These are phyloP conservation scores for Epizoanthus stellaris DNA, from an alignment of 92 coral and sea anemone genomes.

Conservation along the genomic window DNA sequence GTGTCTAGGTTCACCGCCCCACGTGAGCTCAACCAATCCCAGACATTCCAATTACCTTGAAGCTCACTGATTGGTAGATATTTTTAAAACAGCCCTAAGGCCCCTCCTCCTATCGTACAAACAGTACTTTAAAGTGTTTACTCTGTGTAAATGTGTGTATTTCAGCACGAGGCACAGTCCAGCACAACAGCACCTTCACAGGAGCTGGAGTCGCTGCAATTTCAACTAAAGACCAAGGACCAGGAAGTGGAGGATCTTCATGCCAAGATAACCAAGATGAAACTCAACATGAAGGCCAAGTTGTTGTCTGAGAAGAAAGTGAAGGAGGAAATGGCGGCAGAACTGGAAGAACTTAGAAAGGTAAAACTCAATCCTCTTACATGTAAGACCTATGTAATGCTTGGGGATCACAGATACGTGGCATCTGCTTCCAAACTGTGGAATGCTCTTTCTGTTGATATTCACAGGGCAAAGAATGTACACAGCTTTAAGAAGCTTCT, in stretches of 20 bases:
- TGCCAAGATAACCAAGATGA: slow-evolving; percentile 69
- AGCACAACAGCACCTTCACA: slow-evolving; percentile 28
- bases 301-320: slow-evolving; percentile 62
- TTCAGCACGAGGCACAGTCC: slow-evolving; percentile 48
- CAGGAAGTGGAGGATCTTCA: slow-evolving; percentile 71
- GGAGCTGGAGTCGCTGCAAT: slow-evolving; percentile 54
- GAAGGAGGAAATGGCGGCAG: slow-evolving; percentile 63
- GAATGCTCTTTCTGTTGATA: no score
- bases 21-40: no score
- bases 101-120: no score
- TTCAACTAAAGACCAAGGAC: slow-evolving; percentile 61
- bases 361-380: slow-evolving; percentile 1
- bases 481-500: no score
- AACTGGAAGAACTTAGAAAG: slow-evolving; percentile 71
- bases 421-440: no score
- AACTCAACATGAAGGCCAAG: slow-evolving; percentile 77
- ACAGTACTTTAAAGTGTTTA: no score
- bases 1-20: no score
- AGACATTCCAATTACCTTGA: no score
- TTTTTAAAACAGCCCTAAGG: no score
- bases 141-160: neutral
- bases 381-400: neutral
- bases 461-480: no score
- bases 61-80: no score
- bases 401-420: neutral